Conservation (phyloP, 2,888 invertebrate genomes). For the Nemurella pictetii region DNA sequence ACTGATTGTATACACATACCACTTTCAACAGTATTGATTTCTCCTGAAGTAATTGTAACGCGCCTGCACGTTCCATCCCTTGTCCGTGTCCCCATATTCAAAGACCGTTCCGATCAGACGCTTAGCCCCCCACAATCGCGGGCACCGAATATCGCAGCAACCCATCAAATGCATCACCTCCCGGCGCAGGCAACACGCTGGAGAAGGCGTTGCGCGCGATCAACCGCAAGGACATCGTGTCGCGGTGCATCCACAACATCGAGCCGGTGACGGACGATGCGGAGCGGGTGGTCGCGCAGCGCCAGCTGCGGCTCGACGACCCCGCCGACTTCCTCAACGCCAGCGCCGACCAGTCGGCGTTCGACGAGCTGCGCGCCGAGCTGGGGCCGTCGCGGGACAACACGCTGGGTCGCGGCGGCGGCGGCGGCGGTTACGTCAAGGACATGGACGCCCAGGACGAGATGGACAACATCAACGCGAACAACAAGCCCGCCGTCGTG, state of each 20-base stretch:
- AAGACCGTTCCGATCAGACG: too few relatives aligned
- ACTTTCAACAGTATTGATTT: too few relatives aligned
- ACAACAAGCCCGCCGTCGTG: neutral
- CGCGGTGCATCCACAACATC: constrained; percentile 74
- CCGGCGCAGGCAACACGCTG: constrained; percentile 65
- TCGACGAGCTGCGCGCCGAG: constrained; percentile 59
- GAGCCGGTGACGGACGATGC: constrained; percentile 76
- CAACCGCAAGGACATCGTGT: constrained; percentile 78
- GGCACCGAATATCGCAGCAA: too few relatives aligned
- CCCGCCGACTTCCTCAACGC: neutral
- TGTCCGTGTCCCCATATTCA: too few relatives aligned
- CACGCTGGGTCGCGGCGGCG: constrained; percentile 48
- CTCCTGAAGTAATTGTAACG: too few relatives aligned
- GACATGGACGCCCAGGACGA: constrained; percentile 34
- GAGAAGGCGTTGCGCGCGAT: constrained; percentile 78
- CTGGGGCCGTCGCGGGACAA: constrained; percentile 53
- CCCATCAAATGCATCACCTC: neutral
- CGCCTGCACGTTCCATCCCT: too few relatives aligned
- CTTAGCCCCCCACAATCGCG: too few relatives aligned
- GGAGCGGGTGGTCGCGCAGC: constrained; percentile 68
- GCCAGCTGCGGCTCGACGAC: constrained; percentile 52
- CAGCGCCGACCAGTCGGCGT: constrained; percentile 54
- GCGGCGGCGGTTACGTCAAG: constrained; percentile 15
- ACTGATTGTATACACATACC: too few relatives aligned
- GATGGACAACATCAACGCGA: constrained; percentile 22